Evolutionary conservation across 2,888 invertebrate genomes (phyloP).

Genomic region (Quadroppia sp.): DNA sequence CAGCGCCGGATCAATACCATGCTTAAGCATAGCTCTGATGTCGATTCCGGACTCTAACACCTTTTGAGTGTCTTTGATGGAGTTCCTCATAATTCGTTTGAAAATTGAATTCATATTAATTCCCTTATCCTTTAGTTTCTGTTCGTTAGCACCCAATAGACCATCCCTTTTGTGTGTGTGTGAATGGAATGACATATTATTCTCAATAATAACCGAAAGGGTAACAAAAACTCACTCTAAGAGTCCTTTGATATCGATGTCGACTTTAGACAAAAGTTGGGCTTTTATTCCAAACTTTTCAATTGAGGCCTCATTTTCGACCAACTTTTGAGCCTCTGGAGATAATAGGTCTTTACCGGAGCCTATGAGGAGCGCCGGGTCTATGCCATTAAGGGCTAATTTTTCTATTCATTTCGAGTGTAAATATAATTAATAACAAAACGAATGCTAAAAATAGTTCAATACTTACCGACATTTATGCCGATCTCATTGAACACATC

Average conservation of each 20-base stretch:
- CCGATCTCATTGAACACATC: not conserved
- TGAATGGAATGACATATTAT: not conserved
- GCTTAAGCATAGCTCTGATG: not conserved
- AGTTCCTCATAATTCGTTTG: not conserved
- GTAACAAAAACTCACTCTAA: not conserved
- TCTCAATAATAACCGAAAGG: not conserved
- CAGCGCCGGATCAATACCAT: not conserved
- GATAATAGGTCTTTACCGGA: not conserved
- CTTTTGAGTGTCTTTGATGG: not conserved
- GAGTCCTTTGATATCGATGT: not conserved
- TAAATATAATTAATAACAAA: not conserved
- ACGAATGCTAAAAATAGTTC: not conserved
- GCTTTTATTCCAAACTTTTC: not conserved
- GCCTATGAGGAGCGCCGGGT: not conserved
- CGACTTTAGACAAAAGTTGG: not conserved
- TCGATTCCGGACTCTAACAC: not conserved
- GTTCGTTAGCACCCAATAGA: not conserved
- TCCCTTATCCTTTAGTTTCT: not conserved
- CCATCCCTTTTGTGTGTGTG: not conserved
- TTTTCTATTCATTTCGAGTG: slow-evolving; percentile 6
- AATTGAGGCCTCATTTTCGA: not conserved
- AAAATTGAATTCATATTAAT: not conserved
- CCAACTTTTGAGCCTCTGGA: not conserved
- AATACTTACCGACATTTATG: not conserved
- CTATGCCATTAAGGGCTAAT: not conserved